phyloP scores from a whole-genome alignment of 2,113 vertebrate species.

The Sus scrofa region DNA sequence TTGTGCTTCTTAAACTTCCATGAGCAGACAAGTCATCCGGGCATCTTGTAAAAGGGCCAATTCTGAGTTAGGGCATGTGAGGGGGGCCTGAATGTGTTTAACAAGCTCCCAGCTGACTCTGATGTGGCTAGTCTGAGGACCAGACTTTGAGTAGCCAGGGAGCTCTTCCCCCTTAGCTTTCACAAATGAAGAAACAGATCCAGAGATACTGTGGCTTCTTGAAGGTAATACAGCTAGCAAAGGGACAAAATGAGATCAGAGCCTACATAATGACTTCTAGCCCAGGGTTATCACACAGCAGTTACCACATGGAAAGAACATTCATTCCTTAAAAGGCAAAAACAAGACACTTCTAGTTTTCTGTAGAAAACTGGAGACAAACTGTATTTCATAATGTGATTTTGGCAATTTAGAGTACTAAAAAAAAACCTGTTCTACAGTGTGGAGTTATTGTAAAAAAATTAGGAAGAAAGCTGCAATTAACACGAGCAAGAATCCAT shows the following conservation, averaged over 20 bases:
- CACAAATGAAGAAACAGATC: not conserved
- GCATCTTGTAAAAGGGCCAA: not conserved
- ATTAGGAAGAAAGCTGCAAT: not conserved
- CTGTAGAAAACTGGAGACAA: not conserved
- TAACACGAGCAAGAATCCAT: slow-evolving; percentile 54
- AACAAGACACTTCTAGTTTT: slow-evolving; percentile 5
- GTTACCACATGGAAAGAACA: not conserved
- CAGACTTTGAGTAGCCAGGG: not conserved
- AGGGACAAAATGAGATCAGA: not conserved
- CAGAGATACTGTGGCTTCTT: not conserved
- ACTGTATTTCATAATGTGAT: not conserved
- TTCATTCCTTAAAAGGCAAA: not conserved
- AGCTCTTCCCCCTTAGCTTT: not conserved
- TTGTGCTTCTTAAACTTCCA: not conserved
- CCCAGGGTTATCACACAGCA: not conserved
- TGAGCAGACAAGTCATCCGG: not conserved
- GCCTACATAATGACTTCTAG: not conserved
- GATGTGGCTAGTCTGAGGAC: not conserved
- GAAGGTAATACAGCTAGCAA: not conserved
- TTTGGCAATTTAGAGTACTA: not conserved
- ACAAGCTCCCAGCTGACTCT: not conserved
- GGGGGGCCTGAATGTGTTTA: not conserved
- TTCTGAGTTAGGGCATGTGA: not conserved
- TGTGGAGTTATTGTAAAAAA: not conserved
- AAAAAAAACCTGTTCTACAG: slow-evolving; percentile 22